Base-by-base conservation (phyloP, 2,888 invertebrate species). In the Atherix ibis region DNA sequence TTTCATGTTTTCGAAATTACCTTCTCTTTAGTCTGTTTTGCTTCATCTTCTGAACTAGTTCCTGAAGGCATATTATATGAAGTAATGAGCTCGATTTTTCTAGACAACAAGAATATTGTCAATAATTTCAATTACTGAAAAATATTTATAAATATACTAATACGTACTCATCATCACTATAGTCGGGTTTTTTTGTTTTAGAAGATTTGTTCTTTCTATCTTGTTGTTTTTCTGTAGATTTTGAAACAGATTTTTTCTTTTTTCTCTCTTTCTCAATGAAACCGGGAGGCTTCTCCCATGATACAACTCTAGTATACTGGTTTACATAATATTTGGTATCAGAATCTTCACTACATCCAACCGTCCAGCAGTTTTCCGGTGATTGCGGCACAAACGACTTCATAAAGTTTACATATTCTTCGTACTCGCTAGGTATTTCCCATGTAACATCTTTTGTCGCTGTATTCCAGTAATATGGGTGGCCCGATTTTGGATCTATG, bases 401-500 rank as follows among this genome's bases (percentile, higher is more conserved):
- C 27, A 27, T 30, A 25, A 27, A 15, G 12, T 35, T 30, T 18
- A 31, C 27, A 35, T 40, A 46, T n/a, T 38, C 34, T 30, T 47
- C 54, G 43, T 62, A 65, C 44, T 67, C 68, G 2, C 52, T 48
- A 8, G 75, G 73, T 45, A 66, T 63, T 40, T 71, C 68, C 75
- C 75, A 75, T 8, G 72, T 71, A 1, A 74, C 73, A 48, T 69
- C 67, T 49, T 73, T 71, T 2, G 72, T 70, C 43, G 66, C 58
- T 12, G 65, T 60, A 48, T 75, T 72, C 74, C 75, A 75, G 46
- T 71, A 75, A 50, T 75, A 75, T 2, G 68, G 62, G 49, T 68
- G 73, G 2, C 73, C 73, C 2, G 68, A 67, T 10, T 60, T 57
- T 46, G 70, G 66, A 48, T 74, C 74, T 42, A 62, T 64, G 46